Evolutionary conservation across 2,113 vertebrate species (phyloP).

Genomic region (Ovis aries): ARS-UI_Ramb_v3.0 NC_056064.1:35268001-35268500

Average conservation of each 20-base stretch:
- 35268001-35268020: not conserved
- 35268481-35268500: not conserved
- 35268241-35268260: not conserved
- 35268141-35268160: not conserved
- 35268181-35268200: not conserved
- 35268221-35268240: not conserved
- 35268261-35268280: not conserved
- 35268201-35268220: not conserved
- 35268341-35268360: not conserved
- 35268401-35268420: not conserved
- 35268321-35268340: not conserved
- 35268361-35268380: not conserved
- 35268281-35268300: not conserved
- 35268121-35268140: not conserved
- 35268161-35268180: not conserved
- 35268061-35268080: not conserved
- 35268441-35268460: not conserved
- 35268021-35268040: not conserved
- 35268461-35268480: not conserved
- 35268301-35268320: not conserved
- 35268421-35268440: not conserved
- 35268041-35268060: not conserved
- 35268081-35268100: not conserved
- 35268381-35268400: not conserved
- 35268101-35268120: not conserved